phyloP scores from a whole-genome alignment of 2,888 invertebrate species.

The Amiota minor region DNA sequence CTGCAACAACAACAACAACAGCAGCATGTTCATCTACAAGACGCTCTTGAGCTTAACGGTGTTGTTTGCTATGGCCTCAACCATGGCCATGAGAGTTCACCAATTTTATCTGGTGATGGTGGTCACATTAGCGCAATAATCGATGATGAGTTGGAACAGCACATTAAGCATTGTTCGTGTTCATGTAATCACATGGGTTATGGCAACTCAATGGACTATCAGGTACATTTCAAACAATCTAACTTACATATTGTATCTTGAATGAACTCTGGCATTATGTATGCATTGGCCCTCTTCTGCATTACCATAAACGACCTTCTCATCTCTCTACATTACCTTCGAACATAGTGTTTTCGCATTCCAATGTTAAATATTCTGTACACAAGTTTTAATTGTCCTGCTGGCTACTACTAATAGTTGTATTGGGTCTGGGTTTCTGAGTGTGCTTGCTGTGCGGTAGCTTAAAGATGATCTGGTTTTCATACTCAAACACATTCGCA shows the following conservation, averaged over 20 bases:
- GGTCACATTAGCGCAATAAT: slow-evolving; percentile 67
- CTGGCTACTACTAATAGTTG: slow-evolving; percentile 12
- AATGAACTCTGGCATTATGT: background rate
- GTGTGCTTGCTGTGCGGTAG: slow-evolving; percentile 28
- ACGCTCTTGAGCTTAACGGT: slow-evolving; percentile 35
- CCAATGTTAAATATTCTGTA: slow-evolving; percentile 47
- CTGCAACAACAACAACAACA: slow-evolving; percentile 43
- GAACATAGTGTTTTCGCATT: slow-evolving; percentile 36
- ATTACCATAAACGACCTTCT: background rate
- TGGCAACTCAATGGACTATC: slow-evolving; percentile 93
- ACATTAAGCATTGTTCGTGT: slow-evolving; percentile 91
- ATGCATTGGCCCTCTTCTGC: background rate
- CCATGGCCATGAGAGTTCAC: slow-evolving; percentile 28
- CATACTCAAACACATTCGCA: slow-evolving; percentile 15
- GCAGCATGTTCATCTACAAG: slow-evolving; percentile 48
- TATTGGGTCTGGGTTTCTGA: background rate
- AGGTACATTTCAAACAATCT: slow-evolving; percentile 75
- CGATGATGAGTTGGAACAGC: slow-evolving; percentile 89
- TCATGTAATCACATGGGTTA: slow-evolving; percentile 95
- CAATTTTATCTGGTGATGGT: slow-evolving; percentile 32
- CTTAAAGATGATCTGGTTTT: slow-evolving; percentile 26
- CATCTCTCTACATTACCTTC: slow-evolving; percentile 2
- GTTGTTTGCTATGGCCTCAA: slow-evolving; percentile 48
- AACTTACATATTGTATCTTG: background rate
- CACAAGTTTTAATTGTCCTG: slow-evolving; percentile 32